Evolutionary conservation across 2,113 vertebrate genomes (phyloP), one percentile per base, ranked within the genome.

Genomic region (Anhinga rufa): DNA sequence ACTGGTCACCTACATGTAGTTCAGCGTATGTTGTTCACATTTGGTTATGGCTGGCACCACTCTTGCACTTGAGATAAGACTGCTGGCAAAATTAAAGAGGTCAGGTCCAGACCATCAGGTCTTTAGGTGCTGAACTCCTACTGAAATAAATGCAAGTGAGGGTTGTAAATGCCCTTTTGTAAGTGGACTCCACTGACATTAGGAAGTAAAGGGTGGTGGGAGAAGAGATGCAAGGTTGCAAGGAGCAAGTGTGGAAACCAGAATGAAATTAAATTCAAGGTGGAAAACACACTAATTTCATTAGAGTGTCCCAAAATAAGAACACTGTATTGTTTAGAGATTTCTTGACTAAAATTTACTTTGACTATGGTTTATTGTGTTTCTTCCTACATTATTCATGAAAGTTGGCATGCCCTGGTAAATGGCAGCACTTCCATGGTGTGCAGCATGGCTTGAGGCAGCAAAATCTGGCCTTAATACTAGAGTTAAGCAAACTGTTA

Each of bases 401-500:
- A 28, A 84, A 72, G 44, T 17, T 93, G 88, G 83, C 89, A 76
- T 4, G 29, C 9, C 16, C 22, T 46, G 22, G 44, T 86, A 87
- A 87, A 84, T 84, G 72, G 81, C 77, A 95, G 55, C 40, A 62
- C 31, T 86, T 93, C 28, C 38, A 78, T 1, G 6, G 32, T 36
- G 9, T 44, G 68, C 60, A 81, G 51, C 24, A 78, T 20, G 49
- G 48, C 57, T 26, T 32, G 8, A 93, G 44, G 68, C 65, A 82
- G 65, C n/a, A 84, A 95, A 91, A 88, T 82, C 44, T 91, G 86
- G 76, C 80, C 48, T 36, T 65, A 87, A 79, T 34, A 65, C 40
- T n/a, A 54, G 31, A 84, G 52, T 86, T 82, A 95, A 91, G 74
- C 40, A 92, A 96, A 95, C 94, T 92, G 86, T 96, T 95, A 94